These are phyloP conservation scores for Smutsia temminckii DNA, from an alignment of 2,797 vertebrate species.

Conservation along the genomic window DNA sequence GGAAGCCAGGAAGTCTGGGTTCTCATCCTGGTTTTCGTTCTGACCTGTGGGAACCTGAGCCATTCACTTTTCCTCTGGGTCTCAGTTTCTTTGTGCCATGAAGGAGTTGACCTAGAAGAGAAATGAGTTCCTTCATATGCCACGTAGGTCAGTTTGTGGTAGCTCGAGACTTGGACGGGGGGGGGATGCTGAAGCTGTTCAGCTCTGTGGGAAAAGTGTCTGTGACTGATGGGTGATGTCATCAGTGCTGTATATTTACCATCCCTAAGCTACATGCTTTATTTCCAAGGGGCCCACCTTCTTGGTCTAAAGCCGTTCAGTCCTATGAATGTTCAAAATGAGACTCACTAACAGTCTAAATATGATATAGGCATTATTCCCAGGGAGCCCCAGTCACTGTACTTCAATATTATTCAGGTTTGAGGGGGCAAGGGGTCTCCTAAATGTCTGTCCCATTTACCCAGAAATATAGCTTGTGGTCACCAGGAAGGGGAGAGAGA, in stretches of 20 bases:
- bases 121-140: not conserved
- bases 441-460: not conserved
- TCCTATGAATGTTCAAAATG: not conserved
- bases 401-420: not conserved
- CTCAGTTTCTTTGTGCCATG: not conserved
- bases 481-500: not conserved
- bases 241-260: not conserved
- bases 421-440: not conserved
- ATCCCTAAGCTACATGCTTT: not conserved
- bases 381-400: not conserved
- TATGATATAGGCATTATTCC: not conserved
- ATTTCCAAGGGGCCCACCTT: not conserved
- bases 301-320: conserved; percentile 14
- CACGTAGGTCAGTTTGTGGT: not conserved
- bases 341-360: not conserved
- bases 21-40: conserved; percentile 17
- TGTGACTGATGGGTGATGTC: not conserved
- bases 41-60: not conserved
- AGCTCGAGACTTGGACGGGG: not conserved
- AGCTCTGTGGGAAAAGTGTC: not conserved
- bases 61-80: not conserved
- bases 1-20: not conserved
- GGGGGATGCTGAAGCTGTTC: not conserved
- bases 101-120: not conserved
- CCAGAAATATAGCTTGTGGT: not conserved